Conservation (phyloP, 1,140 invertebrate genomes). For the Coenobita brevimanus region DNA sequence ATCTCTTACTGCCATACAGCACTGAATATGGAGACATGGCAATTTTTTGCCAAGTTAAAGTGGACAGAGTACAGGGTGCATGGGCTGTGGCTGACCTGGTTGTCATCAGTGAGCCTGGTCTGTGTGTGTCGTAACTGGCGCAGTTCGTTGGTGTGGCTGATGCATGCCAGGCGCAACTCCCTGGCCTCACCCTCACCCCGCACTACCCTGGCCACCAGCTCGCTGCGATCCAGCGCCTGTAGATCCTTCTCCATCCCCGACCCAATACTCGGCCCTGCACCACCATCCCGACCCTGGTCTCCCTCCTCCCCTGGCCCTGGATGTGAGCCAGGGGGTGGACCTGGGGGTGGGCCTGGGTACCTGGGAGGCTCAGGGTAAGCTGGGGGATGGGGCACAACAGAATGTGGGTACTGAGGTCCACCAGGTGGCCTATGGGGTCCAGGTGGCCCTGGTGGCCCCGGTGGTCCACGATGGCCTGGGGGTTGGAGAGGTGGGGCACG, state of each 20-base stretch:
- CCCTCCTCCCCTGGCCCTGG: neutral
- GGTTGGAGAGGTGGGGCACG: no score
- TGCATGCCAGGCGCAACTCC: slow-evolving; percentile 12
- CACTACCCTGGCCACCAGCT: slow-evolving; percentile 9
- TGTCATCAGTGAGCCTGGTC: slow-evolving; percentile 67
- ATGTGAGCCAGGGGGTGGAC: neutral
- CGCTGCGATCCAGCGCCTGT: slow-evolving; percentile 6
- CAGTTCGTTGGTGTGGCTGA: slow-evolving; percentile 47
- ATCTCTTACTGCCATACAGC: neutral
- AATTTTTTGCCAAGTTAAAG: neutral
- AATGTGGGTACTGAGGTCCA: neutral
- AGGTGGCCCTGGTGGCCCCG: neutral
- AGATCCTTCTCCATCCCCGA: slow-evolving; percentile 34
- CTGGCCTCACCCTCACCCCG: slow-evolving; percentile 35
- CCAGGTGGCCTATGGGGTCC: neutral
- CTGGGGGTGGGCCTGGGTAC: slow-evolving; percentile 46
- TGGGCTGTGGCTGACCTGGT: slow-evolving; percentile 50
- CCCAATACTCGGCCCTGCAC: neutral
- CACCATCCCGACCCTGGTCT: neutral
- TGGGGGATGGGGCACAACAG: slow-evolving; percentile 32
- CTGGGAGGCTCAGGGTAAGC: slow-evolving; percentile 61
- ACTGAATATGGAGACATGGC: neutral
- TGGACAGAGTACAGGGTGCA: neutral
- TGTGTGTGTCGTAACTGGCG: slow-evolving; percentile 57
- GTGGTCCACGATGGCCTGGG: slow-evolving; percentile 7